Base-by-base conservation (phyloP, 2,888 invertebrate species). In the Rhingia campestris region DNA sequence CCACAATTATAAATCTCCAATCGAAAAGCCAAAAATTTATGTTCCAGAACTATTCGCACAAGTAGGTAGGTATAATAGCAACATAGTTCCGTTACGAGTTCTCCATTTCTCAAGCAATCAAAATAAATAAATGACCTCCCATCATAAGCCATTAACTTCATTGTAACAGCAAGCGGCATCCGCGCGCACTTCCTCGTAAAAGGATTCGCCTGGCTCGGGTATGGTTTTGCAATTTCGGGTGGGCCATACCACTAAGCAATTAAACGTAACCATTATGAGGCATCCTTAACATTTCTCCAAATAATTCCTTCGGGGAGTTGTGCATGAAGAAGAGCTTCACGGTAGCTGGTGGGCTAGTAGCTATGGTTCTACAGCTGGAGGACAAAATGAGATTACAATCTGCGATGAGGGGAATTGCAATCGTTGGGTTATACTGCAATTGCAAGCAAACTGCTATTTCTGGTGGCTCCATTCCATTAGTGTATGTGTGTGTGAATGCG, bases 121-220 rank as follows among this genome's bases (percentile, higher is more conserved):
- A 75, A 81, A 67, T 47, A 61, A 81, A 81, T 81, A 81, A 81
- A 81, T 81, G 80, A 81, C 80, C 80, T 74, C 61, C 69, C 67
- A 81, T 81, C 80, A 81, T 81, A 81, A 81, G 80, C 80, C 80
- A 81, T 81, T 81, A 81, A 74, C 74, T 81, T 81, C 80, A 80
- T 73, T 80, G 73, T 80, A 59, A 35, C 45, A 64, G 56, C 22
- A 37, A 67, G 64, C 54, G 53, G 47, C 59, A 59, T 59, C 51
- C 53, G 39, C 66, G 64, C 14, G 63, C 37, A 58, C 53, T 67
- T 67, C 45, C 47, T 49, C 37, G n/a, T 33, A 66, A 54, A 58
- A 39, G 43, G 72, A 64, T 53, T 51, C 51, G n/a, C 37, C 32
- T 39, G 5, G n/a, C 30, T 14, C n/a, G 7, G 9, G 9, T 35